Percentiles rank a stretch among this genome's conserved stretches.
Evolutionary conservation across 2,113 vertebrate species (phyloP).

Genomic region (Thinocorus orbignyianus): DNA sequence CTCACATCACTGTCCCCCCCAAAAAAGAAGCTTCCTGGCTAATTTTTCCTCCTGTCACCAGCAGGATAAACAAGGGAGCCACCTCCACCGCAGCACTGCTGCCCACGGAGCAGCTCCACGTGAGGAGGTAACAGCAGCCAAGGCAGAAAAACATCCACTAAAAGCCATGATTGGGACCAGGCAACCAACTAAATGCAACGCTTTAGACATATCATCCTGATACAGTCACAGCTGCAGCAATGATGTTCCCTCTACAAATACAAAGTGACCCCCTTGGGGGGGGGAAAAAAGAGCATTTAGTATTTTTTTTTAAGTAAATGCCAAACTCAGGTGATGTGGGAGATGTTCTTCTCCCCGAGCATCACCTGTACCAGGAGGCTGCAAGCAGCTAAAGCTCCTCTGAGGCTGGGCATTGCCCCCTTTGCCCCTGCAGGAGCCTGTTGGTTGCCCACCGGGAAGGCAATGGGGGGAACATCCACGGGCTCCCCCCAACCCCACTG

Average conservation of each 20-base stretch:
- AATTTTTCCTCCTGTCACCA: neutral
- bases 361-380: neutral
- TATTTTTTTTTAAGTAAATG: neutral
- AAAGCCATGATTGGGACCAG: fast-evolving
- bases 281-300: fast-evolving
- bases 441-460: neutral
- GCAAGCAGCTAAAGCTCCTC: neutral
- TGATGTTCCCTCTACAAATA: fast-evolving
- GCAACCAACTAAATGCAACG: neutral
- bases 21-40: neutral
- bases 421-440: neutral
- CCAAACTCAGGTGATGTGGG: fast-evolving
- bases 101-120: fast-evolving
- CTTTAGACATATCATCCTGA: fast-evolving
- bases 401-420: fast-evolving
- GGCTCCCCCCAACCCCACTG: fast-evolving
- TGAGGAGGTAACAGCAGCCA: neutral
- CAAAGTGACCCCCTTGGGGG: neutral
- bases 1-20: neutral
- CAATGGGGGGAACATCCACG: fast-evolving
- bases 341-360: neutral
- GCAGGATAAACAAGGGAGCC: neutral
- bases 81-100: neutral
- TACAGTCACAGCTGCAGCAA: neutral
- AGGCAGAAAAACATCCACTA: neutral